Conservation (phyloP, 2,113 vertebrate species). For the Sardina pilchardus region DNA sequence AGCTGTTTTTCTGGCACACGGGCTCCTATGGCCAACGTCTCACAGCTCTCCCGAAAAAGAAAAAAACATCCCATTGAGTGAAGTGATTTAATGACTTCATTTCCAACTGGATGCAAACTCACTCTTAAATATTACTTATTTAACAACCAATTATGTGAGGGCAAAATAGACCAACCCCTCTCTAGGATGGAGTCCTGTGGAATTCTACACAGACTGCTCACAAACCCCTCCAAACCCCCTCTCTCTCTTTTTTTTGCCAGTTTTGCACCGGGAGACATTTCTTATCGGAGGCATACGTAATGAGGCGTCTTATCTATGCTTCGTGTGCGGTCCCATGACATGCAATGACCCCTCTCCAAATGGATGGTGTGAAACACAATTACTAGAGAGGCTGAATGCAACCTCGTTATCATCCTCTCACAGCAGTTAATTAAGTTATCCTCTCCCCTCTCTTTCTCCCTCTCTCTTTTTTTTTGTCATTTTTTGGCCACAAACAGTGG, state of each 20-base stretch:
- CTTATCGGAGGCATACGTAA: constrained; percentile 24
- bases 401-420: constrained; percentile 51
- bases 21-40: background rate
- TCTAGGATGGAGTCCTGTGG: background rate
- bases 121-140: constrained; percentile 16
- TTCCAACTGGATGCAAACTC: constrained; percentile 21
- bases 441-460: constrained; percentile 36
- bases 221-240: background rate
- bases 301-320: constrained; percentile 48
- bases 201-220: background rate
- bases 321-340: constrained; percentile 35
- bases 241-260: background rate
- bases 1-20: background rate
- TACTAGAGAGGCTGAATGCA: constrained; percentile 52
- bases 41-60: constrained; percentile 24
- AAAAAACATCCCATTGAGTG: constrained; percentile 15
- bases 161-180: background rate
- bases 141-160: background rate
- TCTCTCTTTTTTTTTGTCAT: background rate
- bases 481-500: constrained; percentile 10
- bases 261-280: background rate
- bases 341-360: constrained; percentile 52
- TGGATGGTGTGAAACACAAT: constrained; percentile 52
- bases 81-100: constrained; percentile 36
- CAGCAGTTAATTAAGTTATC: constrained; percentile 66